phyloP scores from a whole-genome alignment of 1,140 invertebrate species.

The Neodiprion pinetum region DNA sequence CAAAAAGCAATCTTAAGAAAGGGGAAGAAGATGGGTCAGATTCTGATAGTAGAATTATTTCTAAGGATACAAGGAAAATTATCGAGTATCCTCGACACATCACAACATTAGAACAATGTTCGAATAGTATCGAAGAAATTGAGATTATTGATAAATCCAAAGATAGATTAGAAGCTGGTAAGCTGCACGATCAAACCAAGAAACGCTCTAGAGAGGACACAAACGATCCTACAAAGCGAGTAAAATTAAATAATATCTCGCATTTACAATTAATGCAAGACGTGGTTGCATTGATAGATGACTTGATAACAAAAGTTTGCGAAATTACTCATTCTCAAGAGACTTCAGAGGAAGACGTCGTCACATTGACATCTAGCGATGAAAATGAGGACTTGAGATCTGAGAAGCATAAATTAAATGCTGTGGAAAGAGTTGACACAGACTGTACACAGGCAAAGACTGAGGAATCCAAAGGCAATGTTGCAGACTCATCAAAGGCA shows the following conservation, averaged over 20 bases:
- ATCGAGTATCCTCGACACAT: constrained; percentile 30
- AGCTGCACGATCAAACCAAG: constrained; percentile 23
- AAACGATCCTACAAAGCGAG: constrained; percentile 42
- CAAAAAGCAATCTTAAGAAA: constrained; percentile 50
- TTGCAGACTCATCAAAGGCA: not conserved
- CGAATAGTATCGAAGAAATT: constrained; percentile 46
- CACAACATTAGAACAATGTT: constrained; percentile 27
- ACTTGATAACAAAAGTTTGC: constrained; percentile 56
- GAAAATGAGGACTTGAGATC: constrained; percentile 46
- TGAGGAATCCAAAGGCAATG: not conserved
- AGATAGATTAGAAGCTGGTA: constrained; percentile 32
- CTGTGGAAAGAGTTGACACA: constrained; percentile 24
- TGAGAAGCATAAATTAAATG: constrained; percentile 23
- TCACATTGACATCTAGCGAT: constrained; percentile 51
- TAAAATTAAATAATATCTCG: constrained; percentile 49
- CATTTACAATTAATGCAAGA: constrained; percentile 59
- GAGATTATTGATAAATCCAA: constrained; percentile 34
- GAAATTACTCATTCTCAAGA: constrained; percentile 41
- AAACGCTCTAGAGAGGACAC: constrained; percentile 38
- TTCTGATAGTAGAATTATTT: constrained; percentile 21
- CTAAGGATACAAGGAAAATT: constrained; percentile 26
- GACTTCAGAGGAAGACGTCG: constrained; percentile 40
- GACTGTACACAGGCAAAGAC: not conserved
- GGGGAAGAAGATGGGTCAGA: constrained; percentile 31
- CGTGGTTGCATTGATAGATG: constrained; percentile 55